phyloP scores from a whole-genome alignment of 2,797 vertebrate genomes.

The Scyliorhinus canicula region DNA sequence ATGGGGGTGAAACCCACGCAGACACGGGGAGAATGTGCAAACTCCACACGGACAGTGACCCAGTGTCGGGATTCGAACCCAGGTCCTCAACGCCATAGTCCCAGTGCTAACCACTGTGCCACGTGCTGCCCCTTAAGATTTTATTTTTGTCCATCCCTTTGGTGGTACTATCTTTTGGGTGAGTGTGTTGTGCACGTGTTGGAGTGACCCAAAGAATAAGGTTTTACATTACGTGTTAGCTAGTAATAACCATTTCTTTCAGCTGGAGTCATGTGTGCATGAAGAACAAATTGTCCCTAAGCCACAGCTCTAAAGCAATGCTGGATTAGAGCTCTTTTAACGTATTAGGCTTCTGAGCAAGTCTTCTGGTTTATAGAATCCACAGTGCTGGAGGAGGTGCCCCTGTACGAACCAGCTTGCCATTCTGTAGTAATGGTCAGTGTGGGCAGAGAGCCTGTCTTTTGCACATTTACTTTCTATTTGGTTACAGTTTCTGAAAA shows the following conservation, averaged over 20 bases:
- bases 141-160: not conserved
- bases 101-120: too few species aligned
- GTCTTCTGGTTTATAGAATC: not conserved
- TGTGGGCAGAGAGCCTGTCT: too few species aligned
- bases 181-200: too few species aligned
- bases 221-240: not conserved
- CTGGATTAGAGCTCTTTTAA: not conserved
- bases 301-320: not conserved
- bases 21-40: too few species aligned
- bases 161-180: not conserved
- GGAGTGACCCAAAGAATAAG: not conserved
- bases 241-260: not conserved
- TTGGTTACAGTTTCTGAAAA: not conserved
- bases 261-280: not conserved
- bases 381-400: too few species aligned
- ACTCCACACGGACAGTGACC: too few species aligned
- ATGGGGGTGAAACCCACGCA: too few species aligned
- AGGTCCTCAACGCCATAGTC: too few species aligned
- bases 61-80: too few species aligned
- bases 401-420: not conserved
- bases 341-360: not conserved
- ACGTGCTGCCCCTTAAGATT: too few species aligned
- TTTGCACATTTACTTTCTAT: not conserved
- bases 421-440: too few species aligned
- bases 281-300: not conserved